Evolutionary conservation across 2,888 invertebrate species (phyloP), one percentile per base, ranked within the genome.

Genomic region (Melieria omissa): DNA sequence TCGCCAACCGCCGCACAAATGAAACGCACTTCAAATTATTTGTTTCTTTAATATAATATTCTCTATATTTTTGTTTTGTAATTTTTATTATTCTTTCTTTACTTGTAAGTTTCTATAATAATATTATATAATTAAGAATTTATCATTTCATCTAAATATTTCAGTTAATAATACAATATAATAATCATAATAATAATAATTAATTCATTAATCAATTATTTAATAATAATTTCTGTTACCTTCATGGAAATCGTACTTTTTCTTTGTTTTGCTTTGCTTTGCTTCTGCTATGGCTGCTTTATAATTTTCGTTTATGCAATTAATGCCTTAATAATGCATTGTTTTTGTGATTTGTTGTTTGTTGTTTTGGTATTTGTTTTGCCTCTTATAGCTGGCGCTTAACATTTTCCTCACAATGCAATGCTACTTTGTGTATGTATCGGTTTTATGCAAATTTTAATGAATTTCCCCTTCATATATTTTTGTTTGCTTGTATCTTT

Each of bases 91-190:
- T 72, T 74, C 73, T 65, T 66, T 69, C 73, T 77, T 75, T 74
- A 76, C 74, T 77, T 77, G 72, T 73, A 77, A 74, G 76, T 74
- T 77, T 74, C 74, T 73, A 73, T 75, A 75, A 77, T 75, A 75
- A 74, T 74, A 74, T 75, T 74, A 64, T 73, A 69, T 69, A 69
- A 69, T 80, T 80, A 79, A 78, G 82, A 80, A 77, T 76, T 83
- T 80, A 81, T 74, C 79, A 80, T 83, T 82, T 82, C 81, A 80
- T 81, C 82, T 82, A 79, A 77, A 79, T 78, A 79, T 77, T 79
- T 78, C 75, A 78, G 75, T 78, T 78, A 78, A 78, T 78, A 79
- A 78, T 78, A 79, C 76, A 77, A 77, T 78, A 76, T 78, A 78
- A 77, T 78, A 77, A 77, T 79, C 76, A 77, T 77, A 78, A 76